Conservation (phyloP, 30 jellyfish, hydroid and myxozoan genomes). For the Hydractinia symbiolongicarpus region DNA sequence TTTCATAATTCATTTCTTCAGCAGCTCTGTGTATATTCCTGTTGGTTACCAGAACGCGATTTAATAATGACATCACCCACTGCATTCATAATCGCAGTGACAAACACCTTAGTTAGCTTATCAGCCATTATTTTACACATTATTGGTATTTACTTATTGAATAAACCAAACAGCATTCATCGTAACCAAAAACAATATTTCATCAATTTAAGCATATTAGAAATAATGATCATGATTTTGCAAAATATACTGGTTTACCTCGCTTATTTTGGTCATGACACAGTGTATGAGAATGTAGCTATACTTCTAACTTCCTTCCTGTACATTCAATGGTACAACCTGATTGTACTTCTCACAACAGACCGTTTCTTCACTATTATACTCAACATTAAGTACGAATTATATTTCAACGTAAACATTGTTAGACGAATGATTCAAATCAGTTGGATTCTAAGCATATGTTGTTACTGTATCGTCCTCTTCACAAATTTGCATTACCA, state of each 20-base stretch:
- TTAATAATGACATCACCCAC: too few relatives aligned
- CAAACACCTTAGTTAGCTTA: neutral
- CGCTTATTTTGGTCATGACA: neutral
- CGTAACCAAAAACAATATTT: neutral
- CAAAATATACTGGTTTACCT: neutral
- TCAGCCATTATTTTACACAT: neutral
- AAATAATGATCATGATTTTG: neutral
- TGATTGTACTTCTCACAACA: neutral
- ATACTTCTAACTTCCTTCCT: neutral
- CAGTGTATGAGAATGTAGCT: neutral
- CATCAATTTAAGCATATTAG: neutral
- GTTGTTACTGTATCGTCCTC: neutral
- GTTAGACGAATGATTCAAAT: neutral
- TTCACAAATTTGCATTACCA: neutral
- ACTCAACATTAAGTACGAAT: neutral
- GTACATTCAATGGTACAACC: neutral
- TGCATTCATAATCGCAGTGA: too few relatives aligned
- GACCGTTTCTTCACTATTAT: constrained; percentile 1
- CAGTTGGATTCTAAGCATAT: neutral
- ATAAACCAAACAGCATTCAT: neutral
- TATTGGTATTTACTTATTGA: neutral
- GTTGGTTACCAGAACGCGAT: too few relatives aligned
- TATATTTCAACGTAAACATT: neutral
- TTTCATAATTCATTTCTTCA: too few relatives aligned
- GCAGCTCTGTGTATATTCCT: too few relatives aligned